Conservation (phyloP, 2,113 vertebrate species). For the Lepidothrix coronata region DNA sequence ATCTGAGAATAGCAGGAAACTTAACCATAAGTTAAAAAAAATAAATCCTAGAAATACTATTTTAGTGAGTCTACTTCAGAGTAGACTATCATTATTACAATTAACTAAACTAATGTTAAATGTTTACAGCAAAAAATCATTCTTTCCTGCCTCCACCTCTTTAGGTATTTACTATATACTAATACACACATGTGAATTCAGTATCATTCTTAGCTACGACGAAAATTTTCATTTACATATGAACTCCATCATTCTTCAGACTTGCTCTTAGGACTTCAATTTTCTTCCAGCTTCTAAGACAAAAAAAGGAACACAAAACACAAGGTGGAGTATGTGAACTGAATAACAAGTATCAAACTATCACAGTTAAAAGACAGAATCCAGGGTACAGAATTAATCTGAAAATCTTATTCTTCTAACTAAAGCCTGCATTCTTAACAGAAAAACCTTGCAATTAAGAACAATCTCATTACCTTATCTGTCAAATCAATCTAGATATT, state of each 20-base stretch:
- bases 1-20: conserved; percentile 34
- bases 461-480: neutral
- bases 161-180: neutral
- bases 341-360: neutral
- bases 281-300: conserved; percentile 27
- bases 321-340: neutral
- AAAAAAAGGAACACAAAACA: neutral
- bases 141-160: neutral
- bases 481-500: neutral
- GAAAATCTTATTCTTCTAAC: neutral
- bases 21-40: conserved; percentile 30
- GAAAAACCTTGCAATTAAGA: neutral
- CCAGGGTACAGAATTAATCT: neutral
- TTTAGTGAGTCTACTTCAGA: neutral
- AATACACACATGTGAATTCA: neutral
- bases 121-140: conserved; percentile 2
- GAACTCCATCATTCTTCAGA: neutral
- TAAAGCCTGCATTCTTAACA: neutral
- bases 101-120: neutral
- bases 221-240: neutral
- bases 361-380: neutral
- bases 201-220: neutral
- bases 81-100: conserved; percentile 23
- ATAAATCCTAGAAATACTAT: neutral
- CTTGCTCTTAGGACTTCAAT: neutral